These are phyloP conservation scores for Athetis lepigone DNA, from an alignment of 2,888 invertebrate genomes.

Conservation along the genomic window DNA sequence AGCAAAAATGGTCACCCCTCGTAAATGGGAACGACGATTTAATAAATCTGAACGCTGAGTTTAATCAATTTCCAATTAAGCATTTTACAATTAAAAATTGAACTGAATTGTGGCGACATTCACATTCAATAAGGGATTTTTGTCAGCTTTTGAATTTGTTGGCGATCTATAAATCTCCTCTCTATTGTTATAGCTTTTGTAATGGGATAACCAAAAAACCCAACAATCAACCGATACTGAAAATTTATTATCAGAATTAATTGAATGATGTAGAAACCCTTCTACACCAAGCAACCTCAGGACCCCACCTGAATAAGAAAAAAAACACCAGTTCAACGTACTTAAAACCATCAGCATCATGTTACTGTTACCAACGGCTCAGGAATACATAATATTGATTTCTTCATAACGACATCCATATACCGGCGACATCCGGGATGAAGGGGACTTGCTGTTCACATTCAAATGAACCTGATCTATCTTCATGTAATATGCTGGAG, in stretches of 20 bases:
- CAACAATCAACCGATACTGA: no score
- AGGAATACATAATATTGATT: conserved; percentile 52
- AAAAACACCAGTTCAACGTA: background rate
- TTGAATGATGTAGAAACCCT: background rate
- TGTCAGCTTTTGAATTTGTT: background rate
- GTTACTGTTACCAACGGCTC: conserved; percentile 34
- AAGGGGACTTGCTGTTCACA: conserved; percentile 59
- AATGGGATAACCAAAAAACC: no score
- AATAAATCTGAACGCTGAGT: conserved; percentile 4
- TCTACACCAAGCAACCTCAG: background rate
- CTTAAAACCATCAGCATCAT: conserved; percentile 6
- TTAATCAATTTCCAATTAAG: background rate
- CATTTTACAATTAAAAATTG: background rate
- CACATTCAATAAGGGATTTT: background rate
- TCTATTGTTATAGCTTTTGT: background rate
- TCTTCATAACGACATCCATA: conserved; percentile 61
- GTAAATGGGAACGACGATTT: conserved; percentile 5
- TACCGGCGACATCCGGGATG: conserved; percentile 69
- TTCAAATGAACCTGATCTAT: conserved; percentile 47
- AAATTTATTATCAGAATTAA: background rate
- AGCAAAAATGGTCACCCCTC: background rate
- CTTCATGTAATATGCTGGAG: conserved; percentile 24
- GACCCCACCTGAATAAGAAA: background rate
- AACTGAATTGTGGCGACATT: background rate
- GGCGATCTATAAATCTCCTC: background rate